Conservation (phyloP, 2,113 vertebrate species). For the Aviceda subcristata region DNA sequence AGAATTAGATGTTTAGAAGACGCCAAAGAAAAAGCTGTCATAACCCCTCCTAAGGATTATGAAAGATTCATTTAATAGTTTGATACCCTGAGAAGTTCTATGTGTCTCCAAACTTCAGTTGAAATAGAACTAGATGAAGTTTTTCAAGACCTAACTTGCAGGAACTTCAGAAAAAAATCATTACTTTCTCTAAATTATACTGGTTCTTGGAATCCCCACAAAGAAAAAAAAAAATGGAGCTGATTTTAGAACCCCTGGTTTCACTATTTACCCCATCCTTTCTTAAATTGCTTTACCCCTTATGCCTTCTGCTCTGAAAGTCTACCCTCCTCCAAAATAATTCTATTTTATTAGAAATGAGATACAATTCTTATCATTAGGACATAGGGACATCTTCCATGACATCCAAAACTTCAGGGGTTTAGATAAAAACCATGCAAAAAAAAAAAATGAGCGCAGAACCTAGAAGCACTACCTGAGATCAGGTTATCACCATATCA, state of each 20-base stretch:
- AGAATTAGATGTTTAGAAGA: not conserved
- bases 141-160: not conserved
- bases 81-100: not conserved
- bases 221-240: not conserved
- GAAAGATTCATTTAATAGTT: not conserved
- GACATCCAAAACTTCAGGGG: not conserved
- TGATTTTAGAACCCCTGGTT: not conserved
- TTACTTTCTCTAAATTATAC: not conserved
- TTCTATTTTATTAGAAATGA: not conserved
- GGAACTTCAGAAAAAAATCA: not conserved
- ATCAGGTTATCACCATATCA: no score
- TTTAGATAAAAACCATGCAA: not conserved
- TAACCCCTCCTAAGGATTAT: not conserved
- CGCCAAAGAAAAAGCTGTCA: not conserved
- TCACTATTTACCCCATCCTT: no score
- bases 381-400: not conserved
- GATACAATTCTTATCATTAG: not conserved
- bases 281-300: not conserved
- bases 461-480: not conserved
- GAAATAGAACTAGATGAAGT: not conserved
- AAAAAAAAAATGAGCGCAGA: not conserved
- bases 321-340: not conserved
- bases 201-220: not conserved
- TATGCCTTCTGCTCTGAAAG: not conserved
- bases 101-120: not conserved